A percentile compares a stretch with the other conserved stretches of the same genome.
These are phyloP conservation scores for Paramisgurnus dabryanus DNA, from an alignment of 2,113 vertebrate genomes.

Conservation along the genomic window DNA sequence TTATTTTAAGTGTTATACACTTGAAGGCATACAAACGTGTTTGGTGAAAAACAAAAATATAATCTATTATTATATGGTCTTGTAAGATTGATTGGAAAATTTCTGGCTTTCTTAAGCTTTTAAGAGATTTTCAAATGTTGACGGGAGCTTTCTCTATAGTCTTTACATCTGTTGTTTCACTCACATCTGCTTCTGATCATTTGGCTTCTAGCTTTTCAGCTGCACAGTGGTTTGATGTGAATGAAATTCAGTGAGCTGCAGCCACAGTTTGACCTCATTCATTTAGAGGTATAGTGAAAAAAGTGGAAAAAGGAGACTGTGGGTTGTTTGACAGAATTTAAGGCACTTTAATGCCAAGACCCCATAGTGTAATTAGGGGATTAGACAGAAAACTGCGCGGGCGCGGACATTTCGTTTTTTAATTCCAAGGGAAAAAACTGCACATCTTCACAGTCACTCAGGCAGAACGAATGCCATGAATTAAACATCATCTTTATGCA, in stretches of 20 bases:
- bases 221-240: slow-evolving; percentile 36
- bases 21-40: no score
- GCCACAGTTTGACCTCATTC: slow-evolving; percentile 40
- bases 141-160: background rate
- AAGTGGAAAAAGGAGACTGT: slow-evolving; percentile 7
- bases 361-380: slow-evolving; percentile 51
- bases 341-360: slow-evolving; percentile 49
- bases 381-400: slow-evolving; percentile 51
- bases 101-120: background rate
- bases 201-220: slow-evolving; percentile 42
- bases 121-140: background rate
- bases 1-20: no score
- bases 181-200: slow-evolving; percentile 54
- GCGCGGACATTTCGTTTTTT: slow-evolving; percentile 49
- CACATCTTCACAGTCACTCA: slow-evolving; percentile 42
- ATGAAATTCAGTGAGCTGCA: slow-evolving; percentile 42
- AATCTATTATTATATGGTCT: no score
- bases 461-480: slow-evolving; percentile 45
- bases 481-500: slow-evolving; percentile 56
- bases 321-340: slow-evolving; percentile 48
- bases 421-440: slow-evolving; percentile 49
- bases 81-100: background rate
- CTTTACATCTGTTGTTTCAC: background rate
- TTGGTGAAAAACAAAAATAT: no score
- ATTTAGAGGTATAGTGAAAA: slow-evolving; percentile 10